Evolutionary conservation across 2,797 vertebrate genomes (phyloP).

Genomic region (Spea hammondii): DNA sequence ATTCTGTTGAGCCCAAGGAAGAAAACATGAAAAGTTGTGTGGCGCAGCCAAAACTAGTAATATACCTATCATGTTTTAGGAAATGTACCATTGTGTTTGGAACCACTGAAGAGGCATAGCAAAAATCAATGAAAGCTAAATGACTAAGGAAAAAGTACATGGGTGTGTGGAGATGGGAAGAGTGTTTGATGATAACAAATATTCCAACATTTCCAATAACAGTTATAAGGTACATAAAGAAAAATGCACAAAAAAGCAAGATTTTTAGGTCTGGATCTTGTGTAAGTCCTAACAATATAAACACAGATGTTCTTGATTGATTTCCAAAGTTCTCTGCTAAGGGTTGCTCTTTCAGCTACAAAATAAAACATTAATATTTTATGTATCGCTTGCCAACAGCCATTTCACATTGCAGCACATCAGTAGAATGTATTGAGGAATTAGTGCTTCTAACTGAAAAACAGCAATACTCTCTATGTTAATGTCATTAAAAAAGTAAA

Average conservation of each 20-base stretch:
- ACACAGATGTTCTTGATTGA: slow-evolving; percentile 15
- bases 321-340: slow-evolving; percentile 1
- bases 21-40: slow-evolving; percentile 34
- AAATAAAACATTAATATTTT: background rate
- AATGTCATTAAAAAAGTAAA: background rate
- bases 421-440: background rate
- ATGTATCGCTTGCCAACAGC: background rate
- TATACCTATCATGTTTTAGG: background rate
- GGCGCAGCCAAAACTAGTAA: slow-evolving; percentile 15
- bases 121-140: slow-evolving; percentile 34
- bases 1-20: slow-evolving; percentile 40
- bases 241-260: slow-evolving; percentile 22
- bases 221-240: slow-evolving; percentile 27
- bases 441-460: background rate
- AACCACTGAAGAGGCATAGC: slow-evolving; percentile 31
- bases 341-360: slow-evolving; percentile 14
- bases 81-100: slow-evolving; percentile 40
- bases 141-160: slow-evolving; percentile 40
- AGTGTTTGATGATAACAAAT: slow-evolving; percentile 9
- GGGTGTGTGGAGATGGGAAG: slow-evolving; percentile 17
- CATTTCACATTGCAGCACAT: background rate
- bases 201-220: slow-evolving; percentile 31
- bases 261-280: slow-evolving; percentile 21
- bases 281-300: slow-evolving; percentile 35
- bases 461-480: background rate